These are phyloP conservation scores for Cydia strobilella DNA, from an alignment of 1,140 invertebrate genomes.

Conservation along the genomic window DNA sequence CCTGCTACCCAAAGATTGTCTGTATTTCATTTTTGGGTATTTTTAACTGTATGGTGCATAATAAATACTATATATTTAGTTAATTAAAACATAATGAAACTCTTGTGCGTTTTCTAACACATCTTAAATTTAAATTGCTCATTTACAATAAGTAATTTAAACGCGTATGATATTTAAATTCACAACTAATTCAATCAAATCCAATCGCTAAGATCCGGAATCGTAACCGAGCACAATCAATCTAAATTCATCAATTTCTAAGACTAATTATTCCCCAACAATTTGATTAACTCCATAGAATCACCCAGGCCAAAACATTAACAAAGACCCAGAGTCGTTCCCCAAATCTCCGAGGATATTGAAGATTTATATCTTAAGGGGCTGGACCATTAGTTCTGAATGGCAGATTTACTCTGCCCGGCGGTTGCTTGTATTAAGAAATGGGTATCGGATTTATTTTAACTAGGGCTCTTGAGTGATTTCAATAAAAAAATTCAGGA, in stretches of 20 bases:
- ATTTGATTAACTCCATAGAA: constrained; percentile 8
- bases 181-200: neutral
- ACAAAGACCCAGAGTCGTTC: constrained; percentile 24
- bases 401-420: constrained; percentile 34
- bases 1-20: too few species aligned
- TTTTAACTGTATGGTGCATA: too few species aligned
- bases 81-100: too few species aligned
- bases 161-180: too few species aligned
- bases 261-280: constrained; percentile 25
- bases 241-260: neutral
- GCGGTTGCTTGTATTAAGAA: constrained; percentile 8
- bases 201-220: neutral
- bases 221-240: neutral
- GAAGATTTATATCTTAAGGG: constrained; percentile 37
- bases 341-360: constrained; percentile 34
- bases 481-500: neutral
- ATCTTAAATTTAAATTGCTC: too few species aligned
- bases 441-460: constrained; percentile 1
- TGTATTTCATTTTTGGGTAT: too few species aligned
- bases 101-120: too few species aligned
- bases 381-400: constrained; percentile 32
- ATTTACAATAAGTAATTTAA: too few species aligned
- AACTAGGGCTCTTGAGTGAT: neutral
- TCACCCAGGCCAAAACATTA: constrained; percentile 25
- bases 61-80: too few species aligned